Conservation (phyloP, 2,888 invertebrate species). For the Drosophila sordidula region DNA sequence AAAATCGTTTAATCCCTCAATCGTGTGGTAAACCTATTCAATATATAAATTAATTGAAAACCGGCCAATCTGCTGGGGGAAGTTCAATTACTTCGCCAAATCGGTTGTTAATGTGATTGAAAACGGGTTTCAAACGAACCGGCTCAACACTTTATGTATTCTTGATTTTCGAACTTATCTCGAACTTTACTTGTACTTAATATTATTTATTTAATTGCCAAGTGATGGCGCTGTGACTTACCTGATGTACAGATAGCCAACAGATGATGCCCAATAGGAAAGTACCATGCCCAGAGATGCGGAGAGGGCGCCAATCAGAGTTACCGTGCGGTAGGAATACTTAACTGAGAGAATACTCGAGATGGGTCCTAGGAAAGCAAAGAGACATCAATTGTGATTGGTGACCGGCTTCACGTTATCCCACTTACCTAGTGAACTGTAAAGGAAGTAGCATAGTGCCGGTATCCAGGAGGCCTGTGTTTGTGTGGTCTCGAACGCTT, state of each 20-base stretch:
- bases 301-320: slow-evolving; percentile 92
- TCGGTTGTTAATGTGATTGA: neutral
- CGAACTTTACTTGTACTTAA: neutral
- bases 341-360: slow-evolving; percentile 93
- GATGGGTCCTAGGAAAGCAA: slow-evolving; percentile 89
- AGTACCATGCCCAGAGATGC: slow-evolving; percentile 94
- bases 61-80: neutral
- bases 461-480: slow-evolving; percentile 93
- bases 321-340: slow-evolving; percentile 93
- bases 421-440: slow-evolving; percentile 92
- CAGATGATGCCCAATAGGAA: slow-evolving; percentile 92
- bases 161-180: too few species aligned
- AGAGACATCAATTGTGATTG: neutral
- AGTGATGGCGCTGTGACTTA: slow-evolving; percentile 82
- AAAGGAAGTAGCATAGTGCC: slow-evolving; percentile 94
- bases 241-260: slow-evolving; percentile 92
- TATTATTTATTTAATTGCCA: neutral
- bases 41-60: neutral
- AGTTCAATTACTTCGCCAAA: neutral
- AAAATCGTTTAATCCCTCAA: too few species aligned
- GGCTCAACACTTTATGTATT: neutral
- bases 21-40: too few species aligned
- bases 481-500: slow-evolving; percentile 90
- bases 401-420: too few species aligned
- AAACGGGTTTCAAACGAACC: slow-evolving; percentile 3